phyloP scores from a whole-genome alignment of 2,888 invertebrate genomes.

The Oxycera nigricornis region DNA sequence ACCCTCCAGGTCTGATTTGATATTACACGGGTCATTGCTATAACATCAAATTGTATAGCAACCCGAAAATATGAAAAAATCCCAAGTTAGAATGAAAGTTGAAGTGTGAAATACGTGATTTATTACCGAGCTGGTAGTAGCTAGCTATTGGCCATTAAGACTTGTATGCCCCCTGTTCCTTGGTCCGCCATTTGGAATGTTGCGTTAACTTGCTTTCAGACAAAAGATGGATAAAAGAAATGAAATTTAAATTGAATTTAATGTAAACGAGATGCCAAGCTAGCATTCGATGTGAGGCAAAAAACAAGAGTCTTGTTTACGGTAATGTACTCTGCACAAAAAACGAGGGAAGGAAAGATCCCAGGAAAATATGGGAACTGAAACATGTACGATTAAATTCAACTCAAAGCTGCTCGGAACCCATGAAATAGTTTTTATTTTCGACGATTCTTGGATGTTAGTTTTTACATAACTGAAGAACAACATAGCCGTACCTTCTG shows the following conservation, averaged over 20 bases:
- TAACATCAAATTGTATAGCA: no score
- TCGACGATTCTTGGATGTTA: neutral
- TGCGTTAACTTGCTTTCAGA: neutral
- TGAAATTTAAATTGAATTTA: conserved; percentile 37
- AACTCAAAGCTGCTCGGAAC: neutral
- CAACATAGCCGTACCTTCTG: no score
- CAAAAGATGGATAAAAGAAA: conserved; percentile 13
- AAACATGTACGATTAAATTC: neutral
- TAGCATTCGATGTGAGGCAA: neutral
- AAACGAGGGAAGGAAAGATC: neutral
- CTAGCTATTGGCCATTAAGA: conserved; percentile 20
- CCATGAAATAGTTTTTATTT: neutral
- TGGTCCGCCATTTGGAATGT: neutral
- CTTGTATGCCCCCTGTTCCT: neutral
- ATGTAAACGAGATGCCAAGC: conserved; percentile 34
- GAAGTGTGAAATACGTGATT: conserved; percentile 33
- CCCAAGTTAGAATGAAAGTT: neutral
- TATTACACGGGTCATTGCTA: no score
- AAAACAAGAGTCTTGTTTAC: conserved; percentile 19
- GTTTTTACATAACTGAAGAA: neutral
- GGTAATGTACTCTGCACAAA: neutral
- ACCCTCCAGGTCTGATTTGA: no score
- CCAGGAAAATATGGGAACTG: conserved; percentile 1
- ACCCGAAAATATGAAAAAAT: no score
- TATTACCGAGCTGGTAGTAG: conserved; percentile 24